These are phyloP conservation scores for Pollicipes pollicipes DNA, from an alignment of 1,140 invertebrate species.

Conservation along the genomic window DNA sequence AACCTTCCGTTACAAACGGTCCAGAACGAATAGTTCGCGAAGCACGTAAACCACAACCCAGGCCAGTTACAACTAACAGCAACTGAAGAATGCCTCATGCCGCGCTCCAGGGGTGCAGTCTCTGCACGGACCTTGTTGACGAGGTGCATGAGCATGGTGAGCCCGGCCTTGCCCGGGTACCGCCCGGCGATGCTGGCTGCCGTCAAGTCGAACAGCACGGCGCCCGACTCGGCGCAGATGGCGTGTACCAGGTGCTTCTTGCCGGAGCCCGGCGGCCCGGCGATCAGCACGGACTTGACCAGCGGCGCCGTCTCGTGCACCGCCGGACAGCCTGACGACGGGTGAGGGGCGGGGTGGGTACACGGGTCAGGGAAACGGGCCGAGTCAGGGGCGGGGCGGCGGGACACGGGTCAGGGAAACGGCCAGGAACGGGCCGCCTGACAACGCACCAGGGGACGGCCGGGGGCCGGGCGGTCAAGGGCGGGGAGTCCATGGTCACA, in stretches of 20 bases:
- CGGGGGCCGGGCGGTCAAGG: no score
- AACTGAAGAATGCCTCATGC: no score
- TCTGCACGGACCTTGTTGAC: conserved; percentile 39
- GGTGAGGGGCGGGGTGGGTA: no score
- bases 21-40: no score
- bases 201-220: conserved; percentile 75
- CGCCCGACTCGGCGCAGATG: conserved; percentile 72
- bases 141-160: conserved; percentile 77
- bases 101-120: no score
- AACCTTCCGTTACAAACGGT: no score
- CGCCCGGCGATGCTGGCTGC: conserved; percentile 66
- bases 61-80: no score
- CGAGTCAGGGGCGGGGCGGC: no score
- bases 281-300: conserved; percentile 64
- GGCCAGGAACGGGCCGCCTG: conserved; percentile 51
- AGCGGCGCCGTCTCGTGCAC: conserved; percentile 60
- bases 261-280: conserved; percentile 61
- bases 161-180: conserved; percentile 56
- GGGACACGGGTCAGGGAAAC: no score
- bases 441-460: not conserved
- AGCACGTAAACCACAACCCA: no score
- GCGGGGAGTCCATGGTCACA: no score
- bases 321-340: conserved; percentile 39
- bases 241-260: conserved; percentile 75
- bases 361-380: no score